A percentile compares a stretch with the other conserved stretches of the same genome.
Evolutionary conservation across 1,140 invertebrate genomes (phyloP).

Genomic region (Cydia pomonella): DNA sequence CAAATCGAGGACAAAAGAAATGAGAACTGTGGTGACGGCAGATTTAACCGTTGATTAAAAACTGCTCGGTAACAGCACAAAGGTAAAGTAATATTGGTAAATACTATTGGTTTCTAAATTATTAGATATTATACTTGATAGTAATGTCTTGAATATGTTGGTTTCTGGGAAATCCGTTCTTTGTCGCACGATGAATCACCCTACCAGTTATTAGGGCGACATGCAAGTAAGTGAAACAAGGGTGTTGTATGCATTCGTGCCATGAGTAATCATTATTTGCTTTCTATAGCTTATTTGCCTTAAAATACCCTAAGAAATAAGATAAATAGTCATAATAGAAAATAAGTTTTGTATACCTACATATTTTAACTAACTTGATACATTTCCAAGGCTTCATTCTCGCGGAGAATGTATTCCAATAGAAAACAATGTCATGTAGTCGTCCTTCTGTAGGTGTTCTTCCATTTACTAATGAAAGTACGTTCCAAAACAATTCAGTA

Average conservation of each 20-base stretch:
- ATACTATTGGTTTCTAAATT: neutral
- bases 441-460: too few relatives aligned
- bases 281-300: conserved; percentile 1
- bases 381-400: neutral
- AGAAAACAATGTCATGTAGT: neutral
- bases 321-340: neutral
- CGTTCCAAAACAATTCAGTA: too few relatives aligned
- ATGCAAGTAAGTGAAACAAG: conserved; percentile 52
- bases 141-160: conserved; percentile 1
- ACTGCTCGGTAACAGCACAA: neutral
- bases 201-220: conserved; percentile 59
- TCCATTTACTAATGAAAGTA: too few relatives aligned
- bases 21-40: conserved; percentile 19
- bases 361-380: neutral
- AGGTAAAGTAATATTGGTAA: neutral
- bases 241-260: conserved; percentile 42
- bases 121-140: too few relatives aligned
- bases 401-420: neutral
- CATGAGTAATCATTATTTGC: conserved; percentile 20
- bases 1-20: conserved; percentile 31
- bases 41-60: conserved; percentile 12
- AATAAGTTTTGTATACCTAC: neutral
- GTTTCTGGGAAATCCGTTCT: conserved; percentile 53
- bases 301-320: neutral
- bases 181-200: conserved; percentile 71